Conservation (phyloP, 2,113 vertebrate species). For the Archocentrus centrarchus region DNA sequence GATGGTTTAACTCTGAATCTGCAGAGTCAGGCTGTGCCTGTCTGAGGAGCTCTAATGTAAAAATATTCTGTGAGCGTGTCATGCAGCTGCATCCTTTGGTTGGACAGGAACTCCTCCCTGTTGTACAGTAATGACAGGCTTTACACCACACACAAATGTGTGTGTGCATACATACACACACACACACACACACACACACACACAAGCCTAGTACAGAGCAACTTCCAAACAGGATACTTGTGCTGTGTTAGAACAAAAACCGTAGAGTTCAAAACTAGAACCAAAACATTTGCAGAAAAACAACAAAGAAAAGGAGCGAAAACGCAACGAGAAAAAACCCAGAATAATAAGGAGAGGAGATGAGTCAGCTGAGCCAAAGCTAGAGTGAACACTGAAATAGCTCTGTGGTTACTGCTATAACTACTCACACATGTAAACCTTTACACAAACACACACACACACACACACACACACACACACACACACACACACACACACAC, state of each 20-base stretch:
- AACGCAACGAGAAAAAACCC: neutral
- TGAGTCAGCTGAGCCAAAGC: neutral
- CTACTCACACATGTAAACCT: neutral
- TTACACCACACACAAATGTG: conserved; percentile 15
- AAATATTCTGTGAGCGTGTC: neutral
- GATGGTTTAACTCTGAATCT: neutral
- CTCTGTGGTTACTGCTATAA: conserved; percentile 1
- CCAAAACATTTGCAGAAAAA: conserved; percentile 1
- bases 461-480: neutral
- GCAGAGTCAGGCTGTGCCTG: conserved; percentile 25
- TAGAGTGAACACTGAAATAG: neutral
- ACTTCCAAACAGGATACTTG: neutral
- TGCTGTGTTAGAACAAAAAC: neutral
- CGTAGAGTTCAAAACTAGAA: neutral
- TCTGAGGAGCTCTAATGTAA: neutral
- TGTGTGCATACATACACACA: neutral
- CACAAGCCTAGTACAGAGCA: conserved; percentile 4
- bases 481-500: neutral
- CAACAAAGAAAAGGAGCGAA: neutral
- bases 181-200: neutral
- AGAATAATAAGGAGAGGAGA: neutral
- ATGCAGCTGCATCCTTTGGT: conserved; percentile 60
- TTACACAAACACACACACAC: neutral
- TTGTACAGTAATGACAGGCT: conserved; percentile 61
- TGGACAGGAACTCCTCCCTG: conserved; percentile 62